A percentile compares a stretch with the other conserved stretches of the same genome.
These are phyloP conservation scores for Pagrus major DNA, from an alignment of 2,113 vertebrate genomes.

Conservation along the genomic window DNA sequence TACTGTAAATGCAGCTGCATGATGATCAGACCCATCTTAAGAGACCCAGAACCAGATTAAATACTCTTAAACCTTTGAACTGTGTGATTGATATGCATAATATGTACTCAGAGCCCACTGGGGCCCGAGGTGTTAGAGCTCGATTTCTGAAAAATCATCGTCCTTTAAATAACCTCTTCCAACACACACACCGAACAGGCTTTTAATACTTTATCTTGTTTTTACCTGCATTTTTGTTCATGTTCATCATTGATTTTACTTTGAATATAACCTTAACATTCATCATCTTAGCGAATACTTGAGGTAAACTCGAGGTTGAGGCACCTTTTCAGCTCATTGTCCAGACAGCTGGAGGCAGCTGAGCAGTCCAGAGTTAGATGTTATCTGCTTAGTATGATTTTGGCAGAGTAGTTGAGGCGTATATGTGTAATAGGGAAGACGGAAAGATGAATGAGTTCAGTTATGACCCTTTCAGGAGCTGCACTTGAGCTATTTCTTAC, in stretches of 20 bases:
- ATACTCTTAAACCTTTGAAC: constrained; percentile 13
- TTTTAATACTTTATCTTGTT: not conserved
- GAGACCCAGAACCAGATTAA: constrained; percentile 26
- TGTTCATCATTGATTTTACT: not conserved
- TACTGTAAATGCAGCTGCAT: constrained; percentile 24
- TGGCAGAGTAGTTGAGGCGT: constrained; percentile 14
- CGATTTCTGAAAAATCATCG: not conserved
- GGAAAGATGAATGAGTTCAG: constrained; percentile 68
- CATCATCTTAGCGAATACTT: not conserved
- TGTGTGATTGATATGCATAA: not conserved
- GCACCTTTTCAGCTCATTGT: not conserved
- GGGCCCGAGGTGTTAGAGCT: not conserved
- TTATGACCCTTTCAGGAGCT: constrained; percentile 64
- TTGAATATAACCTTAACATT: not conserved
- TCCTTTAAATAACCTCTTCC: not conserved
- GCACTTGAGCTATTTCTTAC: constrained; percentile 49
- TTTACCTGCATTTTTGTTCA: not conserved
- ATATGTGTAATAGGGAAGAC: constrained; percentile 36
- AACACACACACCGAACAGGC: not conserved
- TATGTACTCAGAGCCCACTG: not conserved
- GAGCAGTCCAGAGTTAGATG: constrained; percentile 17
- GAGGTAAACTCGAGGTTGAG: not conserved
- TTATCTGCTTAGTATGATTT: not conserved
- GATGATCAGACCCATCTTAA: not conserved
- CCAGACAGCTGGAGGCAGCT: constrained; percentile 22